Percentiles rank a stretch among this genome's conserved stretches.
These are phyloP conservation scores for Gonatopus flavifemur DNA, from an alignment of 1,140 invertebrate species.

Conservation along the genomic window DNA sequence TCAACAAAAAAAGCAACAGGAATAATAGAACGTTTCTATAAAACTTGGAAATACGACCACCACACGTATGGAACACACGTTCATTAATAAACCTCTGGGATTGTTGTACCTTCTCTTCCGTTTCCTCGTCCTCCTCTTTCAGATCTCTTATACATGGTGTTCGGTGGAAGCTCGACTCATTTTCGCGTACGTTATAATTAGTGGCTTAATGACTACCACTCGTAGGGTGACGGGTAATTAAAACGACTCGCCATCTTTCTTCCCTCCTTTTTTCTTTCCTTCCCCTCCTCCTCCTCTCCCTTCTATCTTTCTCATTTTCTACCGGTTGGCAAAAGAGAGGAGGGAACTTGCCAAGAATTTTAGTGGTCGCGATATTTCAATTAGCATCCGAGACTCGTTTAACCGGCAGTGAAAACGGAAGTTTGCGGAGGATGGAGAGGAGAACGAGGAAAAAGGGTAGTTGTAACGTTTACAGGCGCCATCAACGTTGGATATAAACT, in stretches of 20 bases:
- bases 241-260: conserved; percentile 42
- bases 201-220: conserved; percentile 56
- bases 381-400: conserved; percentile 49
- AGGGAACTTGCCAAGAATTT: conserved; percentile 51
- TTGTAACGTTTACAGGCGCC: no score
- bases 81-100: no score
- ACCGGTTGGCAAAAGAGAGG: conserved; percentile 8
- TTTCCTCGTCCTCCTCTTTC: conserved; percentile 9
- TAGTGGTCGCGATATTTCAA: conserved; percentile 56
- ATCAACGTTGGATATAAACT: no score
- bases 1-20: no score
- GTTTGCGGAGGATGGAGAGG: conserved; percentile 8
- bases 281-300: conserved; percentile 6
- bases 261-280: conserved; percentile 7
- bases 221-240: conserved; percentile 55
- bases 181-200: conserved; percentile 59
- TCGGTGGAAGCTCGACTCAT: conserved; percentile 45
- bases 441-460: not conserved
- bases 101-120: no score
- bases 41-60: no score
- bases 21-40: no score
- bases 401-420: conserved; percentile 39
- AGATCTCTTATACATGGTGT: not conserved
- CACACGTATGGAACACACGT: no score
- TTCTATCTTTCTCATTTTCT: conserved; percentile 12